Evolutionary conservation across 2,797 vertebrate species (phyloP).

Genomic region (Ctenosaura bakeri): DNA sequence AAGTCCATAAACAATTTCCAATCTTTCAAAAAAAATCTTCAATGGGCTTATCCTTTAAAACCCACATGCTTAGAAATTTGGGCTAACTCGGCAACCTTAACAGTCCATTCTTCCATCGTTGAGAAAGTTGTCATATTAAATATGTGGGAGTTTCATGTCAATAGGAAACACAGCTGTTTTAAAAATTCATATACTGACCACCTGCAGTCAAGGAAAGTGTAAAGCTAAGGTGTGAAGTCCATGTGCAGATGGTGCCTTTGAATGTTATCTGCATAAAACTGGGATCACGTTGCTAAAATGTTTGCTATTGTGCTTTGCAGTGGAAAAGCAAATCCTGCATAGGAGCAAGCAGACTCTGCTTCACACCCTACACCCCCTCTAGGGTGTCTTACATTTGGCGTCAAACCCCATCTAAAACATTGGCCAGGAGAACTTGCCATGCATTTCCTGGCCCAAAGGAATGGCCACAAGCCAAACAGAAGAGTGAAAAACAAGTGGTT

Average conservation of each 20-base stretch:
- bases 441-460: conserved; percentile 5
- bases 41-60: no score
- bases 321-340: background rate
- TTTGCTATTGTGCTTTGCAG: background rate
- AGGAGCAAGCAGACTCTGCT: background rate
- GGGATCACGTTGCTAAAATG: background rate
- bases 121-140: background rate
- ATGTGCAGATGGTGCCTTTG: background rate
- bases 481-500: background rate
- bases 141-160: background rate
- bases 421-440: accelerated
- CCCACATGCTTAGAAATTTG: no score
- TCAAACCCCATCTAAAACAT: background rate
- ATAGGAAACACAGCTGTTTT: background rate
- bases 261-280: background rate
- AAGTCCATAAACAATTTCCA: no score
- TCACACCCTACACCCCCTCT: background rate
- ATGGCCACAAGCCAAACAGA: background rate
- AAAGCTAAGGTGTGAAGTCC: background rate
- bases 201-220: conserved; percentile 9
- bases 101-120: no score
- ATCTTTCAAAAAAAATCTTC: no score
- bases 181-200: background rate
- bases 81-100: no score
- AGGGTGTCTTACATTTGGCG: background rate